Conservation (phyloP, 2,113 vertebrate genomes). For the Hylia prasina region DNA sequence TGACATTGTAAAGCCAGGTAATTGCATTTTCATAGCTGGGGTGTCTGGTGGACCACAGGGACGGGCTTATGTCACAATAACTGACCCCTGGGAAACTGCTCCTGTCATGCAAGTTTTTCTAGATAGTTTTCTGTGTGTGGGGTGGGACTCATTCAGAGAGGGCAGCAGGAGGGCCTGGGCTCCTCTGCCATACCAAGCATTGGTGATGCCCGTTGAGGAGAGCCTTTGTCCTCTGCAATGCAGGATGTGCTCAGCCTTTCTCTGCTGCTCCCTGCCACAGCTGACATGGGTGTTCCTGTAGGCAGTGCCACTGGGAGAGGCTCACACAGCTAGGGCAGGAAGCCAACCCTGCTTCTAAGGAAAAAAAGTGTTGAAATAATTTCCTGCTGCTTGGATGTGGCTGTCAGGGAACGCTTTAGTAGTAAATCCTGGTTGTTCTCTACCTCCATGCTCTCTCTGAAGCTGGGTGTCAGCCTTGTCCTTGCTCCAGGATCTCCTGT, state of each 20-base stretch:
- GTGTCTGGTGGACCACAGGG: neutral
- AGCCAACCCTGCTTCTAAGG: neutral
- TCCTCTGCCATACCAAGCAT: neutral
- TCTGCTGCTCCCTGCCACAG: neutral
- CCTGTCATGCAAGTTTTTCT: neutral
- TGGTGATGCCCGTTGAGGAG: neutral
- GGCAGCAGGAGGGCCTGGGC: neutral
- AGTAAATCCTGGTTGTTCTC: neutral
- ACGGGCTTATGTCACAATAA: neutral
- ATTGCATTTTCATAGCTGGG: neutral
- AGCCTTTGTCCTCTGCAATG: no score
- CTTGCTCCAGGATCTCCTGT: neutral
- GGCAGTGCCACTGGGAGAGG: rapidly evolving
- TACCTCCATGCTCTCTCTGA: neutral
- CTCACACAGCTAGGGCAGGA: neutral
- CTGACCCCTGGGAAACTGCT: neutral
- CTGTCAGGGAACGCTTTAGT: neutral
- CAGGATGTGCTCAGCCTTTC: neutral
- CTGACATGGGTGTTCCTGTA: rapidly evolving
- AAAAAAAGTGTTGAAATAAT: neutral
- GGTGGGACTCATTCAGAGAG: neutral
- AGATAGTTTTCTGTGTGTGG: rapidly evolving
- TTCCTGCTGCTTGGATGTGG: neutral
- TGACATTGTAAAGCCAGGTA: neutral
- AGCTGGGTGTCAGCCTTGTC: neutral